Percentiles rank a stretch among this genome's conserved stretches.
Evolutionary conservation across 2,888 invertebrate genomes (phyloP).

Genomic region (Steinernema hermaphroditum): DNA sequence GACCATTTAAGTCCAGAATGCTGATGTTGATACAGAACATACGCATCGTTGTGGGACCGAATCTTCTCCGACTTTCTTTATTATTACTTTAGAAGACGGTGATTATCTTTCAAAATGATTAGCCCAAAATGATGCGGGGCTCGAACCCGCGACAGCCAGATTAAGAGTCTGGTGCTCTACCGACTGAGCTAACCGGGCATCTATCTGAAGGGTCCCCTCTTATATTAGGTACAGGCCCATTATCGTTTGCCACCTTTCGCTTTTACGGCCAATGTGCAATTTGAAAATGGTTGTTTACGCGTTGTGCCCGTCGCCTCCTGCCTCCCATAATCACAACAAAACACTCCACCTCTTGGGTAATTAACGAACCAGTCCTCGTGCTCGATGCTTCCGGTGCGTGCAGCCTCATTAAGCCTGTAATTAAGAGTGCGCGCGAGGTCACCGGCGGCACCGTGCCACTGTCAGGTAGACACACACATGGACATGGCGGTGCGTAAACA

Average conservation of each 20-base stretch:
- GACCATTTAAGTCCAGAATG: too few species aligned
- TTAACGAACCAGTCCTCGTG: background rate
- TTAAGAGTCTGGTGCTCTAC: constrained; percentile 65
- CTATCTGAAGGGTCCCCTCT: too few species aligned
- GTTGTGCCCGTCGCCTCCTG: background rate
- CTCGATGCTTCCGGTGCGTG: background rate
- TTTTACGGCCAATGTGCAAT: background rate
- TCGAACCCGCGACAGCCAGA: constrained; percentile 61
- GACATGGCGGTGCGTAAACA: background rate
- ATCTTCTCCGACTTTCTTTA: too few species aligned
- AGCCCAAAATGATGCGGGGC: background rate
- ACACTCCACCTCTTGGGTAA: constrained; percentile 5
- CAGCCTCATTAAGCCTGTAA: constrained; percentile 27
- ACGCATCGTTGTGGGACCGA: too few species aligned
- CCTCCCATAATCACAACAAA: background rate
- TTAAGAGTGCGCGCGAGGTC: constrained; percentile 28
- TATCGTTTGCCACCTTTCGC: too few species aligned
- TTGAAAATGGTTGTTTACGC: constrained; percentile 16
- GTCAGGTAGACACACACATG: constrained; percentile 23
- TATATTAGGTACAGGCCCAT: too few species aligned
- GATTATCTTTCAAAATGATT: too few species aligned
- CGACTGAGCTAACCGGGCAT: constrained; percentile 63
- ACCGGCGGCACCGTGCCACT: constrained; percentile 23
- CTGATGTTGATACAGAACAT: too few species aligned
- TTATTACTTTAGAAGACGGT: too few species aligned